Evolutionary conservation across 1,140 invertebrate genomes (phyloP), one percentile per base, ranked within the genome.

Genomic region (Brachionus koreanus): DNA sequence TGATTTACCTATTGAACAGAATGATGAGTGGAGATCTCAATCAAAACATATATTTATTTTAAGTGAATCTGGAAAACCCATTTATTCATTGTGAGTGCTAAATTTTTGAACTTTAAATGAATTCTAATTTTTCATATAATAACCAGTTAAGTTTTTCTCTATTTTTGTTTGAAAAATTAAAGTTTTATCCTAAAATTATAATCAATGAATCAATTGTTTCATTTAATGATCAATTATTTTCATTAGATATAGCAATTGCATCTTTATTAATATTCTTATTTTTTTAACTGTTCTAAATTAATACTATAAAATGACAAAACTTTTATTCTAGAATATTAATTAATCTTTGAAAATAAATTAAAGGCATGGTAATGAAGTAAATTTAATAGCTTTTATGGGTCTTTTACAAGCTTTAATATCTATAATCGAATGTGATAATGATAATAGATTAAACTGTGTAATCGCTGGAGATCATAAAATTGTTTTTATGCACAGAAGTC

Each of bases 361-460:
- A 25, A 93, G 93, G 86, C 91, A 94, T 90, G 94, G 95, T 76
- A 95, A 93, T 87, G 96, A 98, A 90, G 95, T 97, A 85, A 94
- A 95, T 88, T 88, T 97, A 84, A 95, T 94, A 0, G 95, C 95
- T 3, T 88, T 97, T 10, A 97, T 96, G 91, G 96, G 95, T 12
- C 93, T 98, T 0, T 95, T 98, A 90, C 95, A 97, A 89, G 95
- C 95, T 4, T 87, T 98, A 81, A 94, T 97, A 0, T 97, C 95
- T 75, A 94, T 97, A 85, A 92, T 97, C 0, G 84, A 86, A 69
- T 79, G 76, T 29, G 76, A 79, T 13, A 79, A 79, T 65, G 76
- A 79, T 6, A 79, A 79, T 25, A 57, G 23, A 39, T 79, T 79
- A 65, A 79, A 79, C 13, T 65, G 16, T 57, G 76, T 98, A 63